A percentile compares a stretch with the other conserved stretches of the same genome.
phyloP scores from a whole-genome alignment of 1,140 invertebrate genomes.

The Phocides pigmalion region DNA sequence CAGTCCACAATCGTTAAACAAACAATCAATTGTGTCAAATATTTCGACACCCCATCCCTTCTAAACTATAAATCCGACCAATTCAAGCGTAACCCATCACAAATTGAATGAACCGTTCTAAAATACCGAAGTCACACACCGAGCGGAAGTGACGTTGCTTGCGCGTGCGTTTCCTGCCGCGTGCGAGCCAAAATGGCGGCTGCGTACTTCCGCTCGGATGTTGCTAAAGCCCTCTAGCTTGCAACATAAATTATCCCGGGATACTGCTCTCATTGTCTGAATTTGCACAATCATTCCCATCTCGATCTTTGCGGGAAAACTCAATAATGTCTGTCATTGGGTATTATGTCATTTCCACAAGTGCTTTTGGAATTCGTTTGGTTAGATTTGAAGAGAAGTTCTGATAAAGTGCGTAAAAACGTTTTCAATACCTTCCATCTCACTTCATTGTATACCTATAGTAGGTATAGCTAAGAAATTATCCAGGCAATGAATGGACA shows the following conservation, averaged over 20 bases:
- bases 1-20: constrained; percentile 6
- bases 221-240: constrained; percentile 49
- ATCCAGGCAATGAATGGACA: no score
- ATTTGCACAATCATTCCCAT: constrained; percentile 52
- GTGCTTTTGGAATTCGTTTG: no score
- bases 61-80: constrained; percentile 39
- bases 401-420: no score
- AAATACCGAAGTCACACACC: constrained; percentile 58
- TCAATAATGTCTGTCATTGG: constrained; percentile 8
- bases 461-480: no score
- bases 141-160: constrained; percentile 67
- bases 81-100: constrained; percentile 39
- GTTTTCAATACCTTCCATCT: no score
- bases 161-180: constrained; percentile 73
- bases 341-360: neutral
- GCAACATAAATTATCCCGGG: constrained; percentile 64
- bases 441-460: no score
- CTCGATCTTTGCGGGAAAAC: constrained; percentile 30
- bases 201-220: constrained; percentile 54
- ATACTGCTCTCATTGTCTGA: constrained; percentile 57
- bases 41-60: constrained; percentile 35
- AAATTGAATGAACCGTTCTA: constrained; percentile 65
- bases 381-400: no score
- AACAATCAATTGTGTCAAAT: constrained; percentile 27
- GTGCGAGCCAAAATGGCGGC: constrained; percentile 71